Evolutionary conservation across 2,888 invertebrate genomes (phyloP), one percentile per base, ranked within the genome.

Genomic region (Hydrotaea diabolus): DNA sequence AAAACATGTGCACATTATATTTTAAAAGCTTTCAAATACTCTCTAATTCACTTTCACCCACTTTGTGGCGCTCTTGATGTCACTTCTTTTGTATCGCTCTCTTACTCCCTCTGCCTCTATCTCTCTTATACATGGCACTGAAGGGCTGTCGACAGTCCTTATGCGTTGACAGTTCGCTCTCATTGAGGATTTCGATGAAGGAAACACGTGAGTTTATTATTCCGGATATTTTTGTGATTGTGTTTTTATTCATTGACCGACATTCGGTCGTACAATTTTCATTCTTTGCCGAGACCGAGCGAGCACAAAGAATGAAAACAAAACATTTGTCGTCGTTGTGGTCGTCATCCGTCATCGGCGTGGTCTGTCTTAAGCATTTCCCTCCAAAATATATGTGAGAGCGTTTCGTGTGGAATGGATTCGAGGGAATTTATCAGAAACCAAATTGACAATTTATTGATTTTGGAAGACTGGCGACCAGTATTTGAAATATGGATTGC

Each of bases 121-220:
- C 43, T 39, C 39, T 15, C n/a, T n/a, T 49, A 13, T 49, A 13
- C 13, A 49, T 17, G 8, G 19, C 15, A 59, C 4, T 59, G 5
- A 0, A 59, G 15, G 13, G 59, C 59, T 59, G 59, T 26, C 57
- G 9, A 9, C 19, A 26, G n/a, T 49, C 49, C 49, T 59, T 59
- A 23, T 2, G 1, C 17, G 39, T 13, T 66, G 36, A 19, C 43
- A 64, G n/a, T n/a, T 36, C 17, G 19, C 39, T 23, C 59, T 21
- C 19, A 23, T 3, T 69, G 19, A 15, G 23, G 3, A 11, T 36
- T 49, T 66, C 17, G 59, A 74, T 19, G 19, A 66, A 69, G 66
- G 21, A 74, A 78, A 74, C 77, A 82, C 82, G 82, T 82, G 82
- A 71, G 57, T 75, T 66, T 74, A 26, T 59, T 82, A 49, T 72